These are phyloP conservation scores for Orestias chungarensis DNA, from an alignment of 2,797 vertebrate genomes.

Conservation along the genomic window DNA sequence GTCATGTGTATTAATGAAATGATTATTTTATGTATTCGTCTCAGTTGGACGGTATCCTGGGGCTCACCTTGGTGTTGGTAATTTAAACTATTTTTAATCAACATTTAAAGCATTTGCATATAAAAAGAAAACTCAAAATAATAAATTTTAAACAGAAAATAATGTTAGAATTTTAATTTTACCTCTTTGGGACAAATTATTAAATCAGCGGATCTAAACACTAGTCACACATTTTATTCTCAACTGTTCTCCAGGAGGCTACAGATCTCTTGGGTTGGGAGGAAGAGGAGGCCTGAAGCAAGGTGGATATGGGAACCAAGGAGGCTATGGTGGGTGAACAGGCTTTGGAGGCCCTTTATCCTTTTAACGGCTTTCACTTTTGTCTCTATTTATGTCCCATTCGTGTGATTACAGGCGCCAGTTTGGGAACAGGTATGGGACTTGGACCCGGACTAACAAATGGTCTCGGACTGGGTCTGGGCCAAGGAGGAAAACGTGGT, in stretches of 20 bases:
- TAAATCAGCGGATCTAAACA: neutral
- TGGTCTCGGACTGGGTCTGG: slow-evolving; percentile 55
- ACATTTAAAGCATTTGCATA: too few species aligned
- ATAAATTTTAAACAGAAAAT: neutral
- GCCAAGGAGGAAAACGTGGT: slow-evolving; percentile 67
- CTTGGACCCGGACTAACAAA: slow-evolving; percentile 57
- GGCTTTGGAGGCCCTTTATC: neutral
- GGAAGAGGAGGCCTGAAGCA: slow-evolving; percentile 63
- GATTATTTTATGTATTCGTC: slow-evolving; percentile 8
- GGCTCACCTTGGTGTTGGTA: slow-evolving; percentile 66
- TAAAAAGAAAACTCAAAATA: neutral
- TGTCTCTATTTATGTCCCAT: neutral
- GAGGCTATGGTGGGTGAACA: slow-evolving; percentile 59
- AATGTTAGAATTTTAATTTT: neutral
- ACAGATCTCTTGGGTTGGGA: slow-evolving; percentile 66
- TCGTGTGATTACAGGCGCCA: slow-evolving; percentile 46
- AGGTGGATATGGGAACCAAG: slow-evolving; percentile 59
- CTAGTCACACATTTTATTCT: neutral
- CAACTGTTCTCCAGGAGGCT: slow-evolving; percentile 53
- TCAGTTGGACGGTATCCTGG: slow-evolving; percentile 71
- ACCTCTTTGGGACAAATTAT: neutral
- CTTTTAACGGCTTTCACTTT: neutral
- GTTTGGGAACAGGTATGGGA: slow-evolving; percentile 62
- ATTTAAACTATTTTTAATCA: slow-evolving; percentile 10
- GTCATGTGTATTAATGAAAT: slow-evolving; percentile 1